Base-by-base conservation (phyloP, 2,888 invertebrate species). In the Melinopterus prodromus region DNA sequence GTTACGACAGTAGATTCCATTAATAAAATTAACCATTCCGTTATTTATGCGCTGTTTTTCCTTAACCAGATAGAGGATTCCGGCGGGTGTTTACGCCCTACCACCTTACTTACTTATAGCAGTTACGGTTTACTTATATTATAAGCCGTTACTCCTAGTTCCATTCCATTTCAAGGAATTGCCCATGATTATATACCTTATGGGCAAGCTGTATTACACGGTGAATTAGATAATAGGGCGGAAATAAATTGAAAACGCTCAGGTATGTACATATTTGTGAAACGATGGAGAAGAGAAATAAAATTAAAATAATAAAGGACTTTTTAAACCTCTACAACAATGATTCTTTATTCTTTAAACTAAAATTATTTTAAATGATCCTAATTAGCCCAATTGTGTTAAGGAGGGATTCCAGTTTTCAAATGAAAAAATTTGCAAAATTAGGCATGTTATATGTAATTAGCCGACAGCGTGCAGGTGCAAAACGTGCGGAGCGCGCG, bases 151-250 rank as follows among this genome's bases (percentile, higher is more conserved):
- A 53, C 12, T 53, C 53, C 53, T 53, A 53, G 53, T 53, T 53
- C 12, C 53, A 53, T 53, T 53, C 53, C 53, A 53, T 53, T 53
- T 53, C 53, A 53, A 53, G 9, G 53, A 53, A 53, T 53, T 53
- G 53, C 53, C 53, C 53, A 53, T 53, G 53, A 53, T 53, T 53
- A 53, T 53, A 53, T 53, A 53, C 53, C 53, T 53, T 53, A 53
- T 53, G 12, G 53, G 5, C 53, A 12, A 53, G 53, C 53, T 53
- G 12, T 53, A 53, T 53, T 53, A 53, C 53, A 53, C 5, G 53
- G 53, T 2, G 12, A 53, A 53, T 53, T 53, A 53, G 53, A 53
- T 53, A 53, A 53, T 53, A 53, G 53, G 53, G 7, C 53, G 53
- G 53, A 53, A 53, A 53, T 53, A 53, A 9, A 53, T 53, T 9